These are phyloP conservation scores for Nemopilema nomurai DNA, from an alignment of 30 jellyfish, hydroid and myxozoan genomes.

Conservation along the genomic window DNA sequence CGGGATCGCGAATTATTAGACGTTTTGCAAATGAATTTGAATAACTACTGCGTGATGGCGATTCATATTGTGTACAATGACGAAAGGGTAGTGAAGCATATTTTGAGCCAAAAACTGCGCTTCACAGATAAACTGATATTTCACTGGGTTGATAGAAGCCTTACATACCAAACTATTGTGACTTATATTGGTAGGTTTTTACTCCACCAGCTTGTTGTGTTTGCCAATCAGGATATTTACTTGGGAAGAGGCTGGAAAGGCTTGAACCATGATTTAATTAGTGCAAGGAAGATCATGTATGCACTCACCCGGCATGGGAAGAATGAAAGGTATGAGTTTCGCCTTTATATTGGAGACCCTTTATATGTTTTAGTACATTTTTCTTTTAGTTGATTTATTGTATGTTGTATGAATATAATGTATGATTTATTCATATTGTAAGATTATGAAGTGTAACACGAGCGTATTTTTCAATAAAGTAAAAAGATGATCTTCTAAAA, in stretches of 20 bases:
- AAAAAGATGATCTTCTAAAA: too few relatives aligned
- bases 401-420: neutral
- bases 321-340: constrained; percentile 20
- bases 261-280: constrained; percentile 27
- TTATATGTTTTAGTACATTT: neutral
- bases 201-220: constrained; percentile 35
- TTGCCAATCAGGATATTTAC: constrained; percentile 58
- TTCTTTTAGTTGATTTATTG: neutral
- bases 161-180: constrained; percentile 55
- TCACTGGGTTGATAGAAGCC: constrained; percentile 42
- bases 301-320: constrained; percentile 77
- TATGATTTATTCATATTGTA: too few relatives aligned
- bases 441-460: too few relatives aligned
- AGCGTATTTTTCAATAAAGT: too few relatives aligned
- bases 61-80: constrained; percentile 46
- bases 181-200: constrained; percentile 39
- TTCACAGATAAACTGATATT: constrained; percentile 37
- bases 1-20: constrained; percentile 60
- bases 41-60: constrained; percentile 35
- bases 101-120: constrained; percentile 31
- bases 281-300: constrained; percentile 41
- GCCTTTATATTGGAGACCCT: neutral
- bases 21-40: constrained; percentile 53
- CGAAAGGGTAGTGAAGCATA: constrained; percentile 21
- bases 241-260: constrained; percentile 59